A percentile compares a stretch with the other conserved stretches of the same genome.
Evolutionary conservation across 2,113 vertebrate genomes (phyloP).

Genomic region (Nerophis ophidion): DNA sequence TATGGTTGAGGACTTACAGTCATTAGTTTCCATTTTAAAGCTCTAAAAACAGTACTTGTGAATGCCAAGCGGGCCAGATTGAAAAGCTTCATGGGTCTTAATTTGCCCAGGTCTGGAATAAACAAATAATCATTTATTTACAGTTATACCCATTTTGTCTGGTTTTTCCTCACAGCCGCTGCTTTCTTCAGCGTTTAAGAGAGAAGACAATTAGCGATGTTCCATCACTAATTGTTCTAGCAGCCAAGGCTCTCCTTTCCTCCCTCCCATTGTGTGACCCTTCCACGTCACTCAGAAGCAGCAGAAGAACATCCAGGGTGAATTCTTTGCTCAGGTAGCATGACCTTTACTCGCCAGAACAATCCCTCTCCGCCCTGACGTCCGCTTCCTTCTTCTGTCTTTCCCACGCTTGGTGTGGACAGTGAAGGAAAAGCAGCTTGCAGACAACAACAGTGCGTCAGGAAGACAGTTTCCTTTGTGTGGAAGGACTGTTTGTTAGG

Average conservation of each 20-base stretch:
- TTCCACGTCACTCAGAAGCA: conserved; percentile 30
- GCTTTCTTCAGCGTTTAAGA: too few species aligned
- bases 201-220: conserved; percentile 3
- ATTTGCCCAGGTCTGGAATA: too few species aligned
- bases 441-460: conserved; percentile 49
- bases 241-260: conserved; percentile 51
- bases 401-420: conserved; percentile 74
- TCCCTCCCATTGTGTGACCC: conserved; percentile 50
- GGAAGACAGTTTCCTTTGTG: conserved; percentile 68
- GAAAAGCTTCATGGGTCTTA: too few species aligned
- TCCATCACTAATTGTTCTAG: conserved; percentile 50
- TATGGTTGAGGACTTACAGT: too few species aligned
- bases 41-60: too few species aligned
- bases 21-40: too few species aligned
- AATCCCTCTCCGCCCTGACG: conserved; percentile 69
- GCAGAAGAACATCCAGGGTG: conserved; percentile 53
- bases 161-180: too few species aligned
- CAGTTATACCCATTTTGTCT: too few species aligned
- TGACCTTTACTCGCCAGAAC: conserved; percentile 73
- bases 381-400: conserved; percentile 73
- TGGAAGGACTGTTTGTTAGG: conserved; percentile 67
- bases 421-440: conserved; percentile 70
- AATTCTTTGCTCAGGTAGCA: conserved; percentile 72
- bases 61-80: too few species aligned
- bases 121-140: too few species aligned